phyloP scores from a whole-genome alignment of 1,140 invertebrate genomes.

The Saccostrea cuccullata region DNA sequence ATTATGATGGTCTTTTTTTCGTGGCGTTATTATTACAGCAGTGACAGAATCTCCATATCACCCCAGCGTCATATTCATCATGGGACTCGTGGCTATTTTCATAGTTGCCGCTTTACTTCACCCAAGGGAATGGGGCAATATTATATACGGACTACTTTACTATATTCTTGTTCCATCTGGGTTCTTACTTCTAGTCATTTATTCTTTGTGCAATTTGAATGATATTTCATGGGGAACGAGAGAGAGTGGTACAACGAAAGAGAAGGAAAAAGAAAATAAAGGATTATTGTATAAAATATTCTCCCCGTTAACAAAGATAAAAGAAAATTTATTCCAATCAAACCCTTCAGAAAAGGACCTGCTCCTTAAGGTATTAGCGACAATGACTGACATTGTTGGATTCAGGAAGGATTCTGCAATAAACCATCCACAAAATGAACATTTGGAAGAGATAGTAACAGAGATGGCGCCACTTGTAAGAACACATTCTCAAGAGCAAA shows the following conservation, averaged over 20 bases:
- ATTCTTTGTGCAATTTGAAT: slow-evolving; percentile 98
- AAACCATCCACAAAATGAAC: background rate
- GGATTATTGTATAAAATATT: background rate
- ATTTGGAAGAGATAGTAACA: slow-evolving; percentile 35
- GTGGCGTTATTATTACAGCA: slow-evolving; percentile 71
- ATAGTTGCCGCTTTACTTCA: slow-evolving; percentile 97
- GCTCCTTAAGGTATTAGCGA: background rate
- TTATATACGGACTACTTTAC: slow-evolving; percentile 95
- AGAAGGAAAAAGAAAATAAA: slow-evolving; percentile 3
- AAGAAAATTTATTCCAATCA: background rate
- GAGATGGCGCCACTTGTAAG: background rate
- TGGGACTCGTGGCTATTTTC: slow-evolving; percentile 91
- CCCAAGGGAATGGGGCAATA: slow-evolving; percentile 98
- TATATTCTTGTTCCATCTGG: slow-evolving; percentile 97
- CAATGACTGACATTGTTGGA: background rate
- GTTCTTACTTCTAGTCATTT: slow-evolving; percentile 97
- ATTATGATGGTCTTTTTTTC: slow-evolving; percentile 74
- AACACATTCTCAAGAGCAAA: slow-evolving; percentile 24
- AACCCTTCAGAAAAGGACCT: slow-evolving; percentile 36
- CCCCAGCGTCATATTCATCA: slow-evolving; percentile 96
- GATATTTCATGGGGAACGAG: slow-evolving; percentile 98
- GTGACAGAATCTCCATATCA: slow-evolving; percentile 75
- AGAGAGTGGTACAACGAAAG: slow-evolving; percentile 82
- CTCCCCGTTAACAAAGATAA: background rate
- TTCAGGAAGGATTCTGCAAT: background rate